Conservation (phyloP, 23 tunicate genomes). For the Ciona savignyi region DNA sequence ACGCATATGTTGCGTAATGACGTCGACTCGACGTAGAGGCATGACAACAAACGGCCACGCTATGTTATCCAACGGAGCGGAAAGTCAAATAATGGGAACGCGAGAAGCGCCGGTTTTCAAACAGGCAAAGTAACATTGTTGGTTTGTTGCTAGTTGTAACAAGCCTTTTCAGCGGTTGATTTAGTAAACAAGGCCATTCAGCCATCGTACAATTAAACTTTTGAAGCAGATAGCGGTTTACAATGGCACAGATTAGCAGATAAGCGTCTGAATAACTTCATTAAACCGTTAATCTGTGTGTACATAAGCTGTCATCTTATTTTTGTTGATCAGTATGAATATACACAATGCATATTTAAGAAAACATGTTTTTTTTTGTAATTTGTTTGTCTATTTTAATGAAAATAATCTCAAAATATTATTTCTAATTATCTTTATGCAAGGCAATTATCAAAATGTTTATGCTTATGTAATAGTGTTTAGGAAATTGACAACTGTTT, state of each 20-base stretch:
- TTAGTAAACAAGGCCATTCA: neutral
- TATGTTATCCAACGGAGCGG: neutral
- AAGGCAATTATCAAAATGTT: no score
- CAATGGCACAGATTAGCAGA: neutral
- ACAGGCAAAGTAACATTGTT: neutral
- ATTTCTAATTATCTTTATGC: no score
- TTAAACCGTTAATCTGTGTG: neutral
- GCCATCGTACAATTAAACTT: neutral
- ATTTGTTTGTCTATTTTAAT: no score
- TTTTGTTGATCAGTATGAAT: neutral
- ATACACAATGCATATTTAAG: no score
- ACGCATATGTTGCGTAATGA: no score
- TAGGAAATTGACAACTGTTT: no score
- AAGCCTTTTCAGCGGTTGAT: neutral
- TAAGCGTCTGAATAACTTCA: neutral
- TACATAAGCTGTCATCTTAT: neutral
- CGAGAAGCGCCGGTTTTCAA: neutral
- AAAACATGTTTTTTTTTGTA: no score
- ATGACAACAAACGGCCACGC: slow-evolving; percentile 1
- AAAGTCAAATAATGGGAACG: neutral
- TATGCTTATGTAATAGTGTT: no score
- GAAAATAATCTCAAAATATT: no score
- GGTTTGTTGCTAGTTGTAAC: neutral
- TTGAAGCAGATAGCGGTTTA: neutral
- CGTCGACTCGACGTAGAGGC: neutral